phyloP scores from a whole-genome alignment of 2,888 invertebrate genomes.

The Chaitophorus viminalis region DNA sequence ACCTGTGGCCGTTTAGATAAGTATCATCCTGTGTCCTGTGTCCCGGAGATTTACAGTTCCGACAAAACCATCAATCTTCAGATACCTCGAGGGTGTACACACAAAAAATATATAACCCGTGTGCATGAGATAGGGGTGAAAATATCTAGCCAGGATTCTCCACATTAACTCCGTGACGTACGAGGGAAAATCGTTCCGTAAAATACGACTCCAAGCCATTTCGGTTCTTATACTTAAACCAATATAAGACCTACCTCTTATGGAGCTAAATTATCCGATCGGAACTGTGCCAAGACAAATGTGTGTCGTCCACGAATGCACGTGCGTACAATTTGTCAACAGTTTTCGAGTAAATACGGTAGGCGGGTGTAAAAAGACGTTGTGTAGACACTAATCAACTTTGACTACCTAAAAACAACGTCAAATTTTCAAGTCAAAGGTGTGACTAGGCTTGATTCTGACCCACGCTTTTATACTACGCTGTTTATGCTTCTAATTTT shows the following conservation, averaged over 20 bases:
- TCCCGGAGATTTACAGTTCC: constrained; percentile 49
- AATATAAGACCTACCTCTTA: neutral
- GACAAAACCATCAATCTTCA: constrained; percentile 40
- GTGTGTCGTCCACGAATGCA: neutral
- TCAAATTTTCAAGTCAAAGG: no score
- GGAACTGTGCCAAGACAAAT: constrained; percentile 19
- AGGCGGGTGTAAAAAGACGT: neutral
- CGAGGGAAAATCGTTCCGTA: constrained; percentile 8
- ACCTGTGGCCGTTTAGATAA: constrained; percentile 42
- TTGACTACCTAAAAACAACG: neutral
- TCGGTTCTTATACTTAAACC: neutral
- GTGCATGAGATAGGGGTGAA: neutral
- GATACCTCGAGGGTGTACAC: constrained; percentile 2
- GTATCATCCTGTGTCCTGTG: constrained; percentile 37
- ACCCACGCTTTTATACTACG: no score
- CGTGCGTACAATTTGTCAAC: constrained; percentile 34
- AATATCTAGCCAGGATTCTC: constrained; percentile 13
- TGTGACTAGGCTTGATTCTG: no score
- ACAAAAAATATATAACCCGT: constrained; percentile 17
- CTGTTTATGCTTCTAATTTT: no score
- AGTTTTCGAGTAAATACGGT: neutral
- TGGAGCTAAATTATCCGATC: neutral
- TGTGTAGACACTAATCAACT: neutral
- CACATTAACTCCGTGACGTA: constrained; percentile 29
- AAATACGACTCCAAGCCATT: constrained; percentile 12